Base-by-base conservation (phyloP, 2,113 vertebrate genomes). In the Carollia perspicillata region DNA sequence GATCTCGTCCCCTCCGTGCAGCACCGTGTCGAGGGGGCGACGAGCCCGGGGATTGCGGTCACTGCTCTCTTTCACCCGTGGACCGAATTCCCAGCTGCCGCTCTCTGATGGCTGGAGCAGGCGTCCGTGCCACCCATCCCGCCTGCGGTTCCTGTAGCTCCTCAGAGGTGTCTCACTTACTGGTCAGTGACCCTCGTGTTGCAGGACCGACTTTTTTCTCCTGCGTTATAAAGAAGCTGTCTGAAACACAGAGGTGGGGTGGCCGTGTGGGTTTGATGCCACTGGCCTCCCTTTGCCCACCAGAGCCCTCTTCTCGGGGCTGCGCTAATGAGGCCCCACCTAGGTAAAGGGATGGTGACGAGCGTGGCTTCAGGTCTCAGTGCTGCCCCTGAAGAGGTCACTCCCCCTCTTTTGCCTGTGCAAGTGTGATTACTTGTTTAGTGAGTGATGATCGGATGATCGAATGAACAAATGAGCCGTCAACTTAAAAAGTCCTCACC, bases 301-400 rank as follows among this genome's bases (percentile, higher is more conserved):
- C 35, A 17, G 60, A 17, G 60, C 80, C 55, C 47, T 69, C 12
- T 37, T 63, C 44, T 49, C 47, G 9, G 11, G 6, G 22, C 77
- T 22, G 5, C 6, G 0, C 60, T 26, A 2, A 5, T 8, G 13
- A 63, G 58, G n/a, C 0, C 0, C 10, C 20, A 2, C 35, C 66
- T 8, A 23, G 1, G 22, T 28, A 3, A 53, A 42, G 28, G 60
- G 4, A 6, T 2, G 3, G n/a, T 2, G 44, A 35, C 11, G 30
- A 30, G 8, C 4, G 0, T 63, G 68, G 35, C 42, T 28, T 84
- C 63, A 20, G 14, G 10, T 12, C 55, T 65, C 53, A 26, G 3
- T 22, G 20, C 30, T 72, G 33, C 26, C 23, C 10, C 2, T 11
- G 60, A 11, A 40, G 14, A 58, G 30, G 35, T 78, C 17, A 8